Evolutionary conservation across 2,797 vertebrate genomes (phyloP).

Genomic region (Tamandua tetradactyla): DNA sequence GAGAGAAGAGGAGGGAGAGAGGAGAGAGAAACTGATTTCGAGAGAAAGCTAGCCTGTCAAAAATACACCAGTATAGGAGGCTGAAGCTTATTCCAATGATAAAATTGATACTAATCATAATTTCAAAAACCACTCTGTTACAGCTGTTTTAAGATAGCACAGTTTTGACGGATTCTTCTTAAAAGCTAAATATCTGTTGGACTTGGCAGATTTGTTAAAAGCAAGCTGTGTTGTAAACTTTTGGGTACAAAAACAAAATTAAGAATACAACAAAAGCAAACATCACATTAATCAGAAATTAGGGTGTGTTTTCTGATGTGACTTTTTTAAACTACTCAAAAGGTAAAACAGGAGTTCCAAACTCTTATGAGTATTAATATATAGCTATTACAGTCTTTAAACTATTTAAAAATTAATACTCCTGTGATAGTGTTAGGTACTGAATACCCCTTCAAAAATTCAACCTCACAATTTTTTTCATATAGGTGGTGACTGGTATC

Average conservation of each 20-base stretch:
- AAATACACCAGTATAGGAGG: not conserved
- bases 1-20: no score
- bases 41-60: not conserved
- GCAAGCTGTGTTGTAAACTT: not conserved
- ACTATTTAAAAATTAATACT: not conserved
- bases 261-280: not conserved
- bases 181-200: not conserved
- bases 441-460: not conserved
- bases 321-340: not conserved
- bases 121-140: not conserved
- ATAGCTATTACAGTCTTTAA: not conserved
- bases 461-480: not conserved
- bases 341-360: not conserved
- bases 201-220: not conserved
- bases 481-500: not conserved
- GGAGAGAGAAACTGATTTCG: not conserved
- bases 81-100: not conserved
- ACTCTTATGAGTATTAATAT: not conserved
- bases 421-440: not conserved
- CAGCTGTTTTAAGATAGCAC: not conserved
- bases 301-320: not conserved
- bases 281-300: constrained; percentile 15
- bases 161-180: not conserved
- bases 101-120: not conserved
- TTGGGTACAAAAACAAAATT: not conserved